Conservation (phyloP, 2,888 invertebrate genomes). For the Formica aserva region DNA sequence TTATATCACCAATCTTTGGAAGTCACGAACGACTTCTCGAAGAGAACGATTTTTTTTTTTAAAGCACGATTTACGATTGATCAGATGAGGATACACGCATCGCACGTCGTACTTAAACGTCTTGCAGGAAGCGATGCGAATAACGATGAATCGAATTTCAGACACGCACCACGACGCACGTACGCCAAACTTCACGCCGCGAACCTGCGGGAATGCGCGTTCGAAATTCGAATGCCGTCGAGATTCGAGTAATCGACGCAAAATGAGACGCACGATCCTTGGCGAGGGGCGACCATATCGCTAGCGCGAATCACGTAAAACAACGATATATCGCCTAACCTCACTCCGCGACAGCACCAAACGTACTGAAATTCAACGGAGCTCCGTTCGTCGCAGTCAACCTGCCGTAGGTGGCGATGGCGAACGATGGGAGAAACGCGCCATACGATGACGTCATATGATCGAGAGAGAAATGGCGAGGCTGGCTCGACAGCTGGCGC, state of each 20-base stretch:
- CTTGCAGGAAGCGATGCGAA: not conserved
- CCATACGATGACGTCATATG: slow-evolving; percentile 34
- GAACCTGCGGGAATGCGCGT: slow-evolving; percentile 4
- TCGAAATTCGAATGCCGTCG: slow-evolving; percentile 34
- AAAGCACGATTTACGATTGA: not conserved
- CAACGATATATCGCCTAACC: slow-evolving; percentile 33
- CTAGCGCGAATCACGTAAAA: slow-evolving; percentile 26
- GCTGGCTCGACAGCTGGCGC: not conserved
- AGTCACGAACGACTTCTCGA: not conserved
- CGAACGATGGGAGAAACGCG: slow-evolving; percentile 7
- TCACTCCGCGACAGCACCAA: slow-evolving; percentile 46
- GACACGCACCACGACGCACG: slow-evolving; percentile 35
- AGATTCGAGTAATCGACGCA: slow-evolving; percentile 1
- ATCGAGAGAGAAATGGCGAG: not conserved
- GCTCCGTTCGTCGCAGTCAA: slow-evolving; percentile 14
- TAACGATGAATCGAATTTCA: slow-evolving; percentile 23
- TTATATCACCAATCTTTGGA: not conserved
- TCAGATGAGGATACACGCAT: not conserved
- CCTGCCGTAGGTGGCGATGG: slow-evolving; percentile 34
- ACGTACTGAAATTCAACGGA: slow-evolving; percentile 44
- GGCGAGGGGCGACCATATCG: slow-evolving; percentile 38
- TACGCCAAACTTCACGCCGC: slow-evolving; percentile 5
- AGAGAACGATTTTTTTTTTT: not conserved
- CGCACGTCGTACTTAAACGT: slow-evolving; percentile 24
- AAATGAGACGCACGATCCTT: slow-evolving; percentile 25